Evolutionary conservation across 1,140 invertebrate genomes (phyloP), one percentile per base, ranked within the genome.

Genomic region (Drosophila elegans): DNA sequence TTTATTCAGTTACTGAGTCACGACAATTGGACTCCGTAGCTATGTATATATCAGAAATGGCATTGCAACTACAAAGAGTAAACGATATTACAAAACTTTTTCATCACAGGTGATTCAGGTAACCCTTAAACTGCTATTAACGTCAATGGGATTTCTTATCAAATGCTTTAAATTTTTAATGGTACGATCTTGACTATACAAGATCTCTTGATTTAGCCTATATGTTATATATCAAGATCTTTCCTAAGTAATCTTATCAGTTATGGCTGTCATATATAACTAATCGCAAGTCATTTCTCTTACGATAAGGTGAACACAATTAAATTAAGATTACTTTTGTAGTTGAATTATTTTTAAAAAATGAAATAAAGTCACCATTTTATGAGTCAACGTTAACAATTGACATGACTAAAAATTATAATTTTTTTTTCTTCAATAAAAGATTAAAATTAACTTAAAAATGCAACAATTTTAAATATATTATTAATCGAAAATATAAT

Each of bases 101-200:
- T 10, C 46, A 25, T 46, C 63, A 55, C 48, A 49, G 16, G 16
- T 69, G 66, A 69, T 63, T 34, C 46, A 13, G 46, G 21, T 13
- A 10, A 29, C 39, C 13, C 1, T 3, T 5, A 25, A 12, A 21
- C 21, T 49, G 34, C 39, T 16, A 39, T 45, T 29, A n/a, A 68
- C 66, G 62, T 69, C 62, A 67, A 45, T 54, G 16, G 4, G 29
- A n/a, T 29, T 29, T 10, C 61, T 68, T 68, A 68, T 69, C 66
- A 16, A 45, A 5, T 29, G 11, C 3, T 44, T 36, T 41, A 10
- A 68, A 68, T 67, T 61, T 52, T 9, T 38, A 32, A 4, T 6
- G 3, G 3, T 25, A 10, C 7, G 48, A 52, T 61, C 52, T 13
- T 53, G 34, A 61, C 6, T 29, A 10, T 21, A 29, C 16, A 34